Base-by-base conservation (phyloP, 2,113 vertebrate species). In the Rhynchomys soricoides region DNA sequence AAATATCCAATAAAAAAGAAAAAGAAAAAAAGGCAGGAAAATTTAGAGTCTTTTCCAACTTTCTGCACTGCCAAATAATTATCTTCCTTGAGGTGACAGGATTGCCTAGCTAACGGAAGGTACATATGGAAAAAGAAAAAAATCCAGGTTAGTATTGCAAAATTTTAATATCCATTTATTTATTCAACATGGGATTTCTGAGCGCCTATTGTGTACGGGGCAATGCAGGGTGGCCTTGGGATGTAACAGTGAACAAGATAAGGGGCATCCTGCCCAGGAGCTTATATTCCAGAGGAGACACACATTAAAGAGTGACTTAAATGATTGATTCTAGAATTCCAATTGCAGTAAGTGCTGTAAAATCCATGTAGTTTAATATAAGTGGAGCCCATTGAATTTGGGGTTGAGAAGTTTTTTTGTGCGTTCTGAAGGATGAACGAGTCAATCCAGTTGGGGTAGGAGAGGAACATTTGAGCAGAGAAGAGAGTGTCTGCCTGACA, bases 291-390 rank as follows among this genome's bases (percentile, higher is more conserved):
- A 86, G 22, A 94, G 75, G 37, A 89, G 86, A 88, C 5, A 92
- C 19, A 66, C 45, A 71, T 74, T 73, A 87, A 96, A 90, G 6
- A 68, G 29, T 68, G 62, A 59, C 21, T 92, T 89, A 82, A 81
- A 89, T 68, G 34, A 78, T 55, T 89, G 45, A 89, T 96, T 73
- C 29, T 88, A 94, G 48, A 96, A 94, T 89, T 77, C 40, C 9
- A 62, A 13, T 93, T 95, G 73, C n/a, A 87, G 7, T 92, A 68
- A 94, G 19, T 77, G n/a, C 29, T 86, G 19, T 66, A 64, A 96
- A 71, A 52, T 7, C 48, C 78, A 91, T 10, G 24, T 11, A 91
- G 45, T 83, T 87, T 83, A 89, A 78, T 71, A 22, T 71, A 64
- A 95, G 48, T 13, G 24, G 59, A 93, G 55, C 9, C 13, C 59